phyloP scores from a whole-genome alignment of 2,888 invertebrate species.

The Dicyrtoma fusca region DNA sequence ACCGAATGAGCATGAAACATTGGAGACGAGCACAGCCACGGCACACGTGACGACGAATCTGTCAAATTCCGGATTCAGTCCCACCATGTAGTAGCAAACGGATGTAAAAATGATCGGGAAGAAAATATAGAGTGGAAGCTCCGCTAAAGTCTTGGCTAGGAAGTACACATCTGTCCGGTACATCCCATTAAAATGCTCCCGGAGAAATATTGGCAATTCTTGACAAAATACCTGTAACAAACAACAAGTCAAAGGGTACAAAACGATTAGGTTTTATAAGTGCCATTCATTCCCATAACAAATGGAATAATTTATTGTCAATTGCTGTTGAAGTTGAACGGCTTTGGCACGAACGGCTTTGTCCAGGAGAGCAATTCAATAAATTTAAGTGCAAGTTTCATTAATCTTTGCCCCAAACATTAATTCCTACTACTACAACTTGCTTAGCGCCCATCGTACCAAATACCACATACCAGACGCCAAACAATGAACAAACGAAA shows the following conservation, averaged over 20 bases:
- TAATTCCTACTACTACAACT: no score
- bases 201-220: conserved; percentile 83
- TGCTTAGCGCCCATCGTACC: no score
- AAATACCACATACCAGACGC: no score
- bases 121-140: conserved; percentile 81
- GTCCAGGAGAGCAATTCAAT: no score
- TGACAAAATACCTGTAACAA: conserved; percentile 78
- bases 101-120: conserved; percentile 82
- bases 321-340: no score
- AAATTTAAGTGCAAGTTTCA: no score
- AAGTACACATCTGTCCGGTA: conserved; percentile 91
- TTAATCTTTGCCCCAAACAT: no score
- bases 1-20: conserved; percentile 88
- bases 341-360: no score
- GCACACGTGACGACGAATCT: conserved; percentile 69
- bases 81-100: conserved; percentile 87
- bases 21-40: conserved; percentile 78
- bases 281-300: no score
- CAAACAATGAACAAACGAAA: no score
- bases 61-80: conserved; percentile 71
- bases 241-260: neutral
- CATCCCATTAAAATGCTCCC: conserved; percentile 87
- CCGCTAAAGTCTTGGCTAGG: conserved; percentile 85
- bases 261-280: no score
- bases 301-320: no score